Base-by-base conservation (phyloP, 2,888 invertebrate genomes). In the Scaptodrosophila latifasciaeformis region DNA sequence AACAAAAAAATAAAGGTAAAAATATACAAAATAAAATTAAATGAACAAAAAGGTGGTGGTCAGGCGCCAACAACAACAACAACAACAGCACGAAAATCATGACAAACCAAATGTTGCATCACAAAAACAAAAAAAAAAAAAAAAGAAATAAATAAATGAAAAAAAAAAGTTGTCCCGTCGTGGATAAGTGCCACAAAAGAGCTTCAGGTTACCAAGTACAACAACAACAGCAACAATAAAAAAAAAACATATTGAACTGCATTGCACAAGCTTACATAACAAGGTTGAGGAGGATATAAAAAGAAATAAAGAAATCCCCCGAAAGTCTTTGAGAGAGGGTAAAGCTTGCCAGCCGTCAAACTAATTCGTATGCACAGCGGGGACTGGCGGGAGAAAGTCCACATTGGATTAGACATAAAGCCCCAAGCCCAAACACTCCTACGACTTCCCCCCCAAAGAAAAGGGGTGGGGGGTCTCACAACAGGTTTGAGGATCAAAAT, bases 231-330 rank as follows among this genome's bases (percentile, higher is more conserved):
- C 42, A 19, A 19, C 24, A 55, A 27, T n/a, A 21, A 27, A 24
- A 21, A 44, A 13, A 6, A 18, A 44, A 2, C 10, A 55, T 54
- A 68, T 70, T 71, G 71, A 78, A 71, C 66, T 57, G 69, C 67
- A 68, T 61, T 70, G 61, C 52, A 59, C 56, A 56, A 55, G 44
- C 62, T 78, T 79, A 67, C 65, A 60, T 74, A 81, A 81, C 71
- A 77, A 75, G 77, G 74, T 79, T 71, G 81, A 79, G 80, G 80
- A 79, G 77, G 77, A 79, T 62, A 59, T 45, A 34, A 45, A 54
- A 12, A 37, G 47, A 60, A 54, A 6, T 4, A 27, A 29, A 37
- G n/a, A 34, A 21, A 21, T 12, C 18, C 6, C 18, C 12, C 21
- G 52, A 63, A 59, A 59, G 58, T 57, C 48, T 46, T 18, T 52